Percentiles rank a stretch among this genome's conserved stretches.
phyloP scores from a whole-genome alignment of 1,140 invertebrate species.

The Ips nitidus region DNA sequence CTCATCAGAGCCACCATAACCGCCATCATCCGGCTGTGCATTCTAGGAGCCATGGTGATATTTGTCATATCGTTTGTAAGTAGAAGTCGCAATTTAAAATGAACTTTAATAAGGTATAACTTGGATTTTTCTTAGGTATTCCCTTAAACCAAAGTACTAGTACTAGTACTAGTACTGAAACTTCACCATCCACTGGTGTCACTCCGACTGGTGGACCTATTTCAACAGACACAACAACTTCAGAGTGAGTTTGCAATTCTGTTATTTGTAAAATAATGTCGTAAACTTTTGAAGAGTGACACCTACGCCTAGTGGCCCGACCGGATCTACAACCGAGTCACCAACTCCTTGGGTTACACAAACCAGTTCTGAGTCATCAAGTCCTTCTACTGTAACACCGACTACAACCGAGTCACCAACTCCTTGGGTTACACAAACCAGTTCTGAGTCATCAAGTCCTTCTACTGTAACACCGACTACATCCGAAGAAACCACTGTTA shows the following conservation, averaged over 20 bases:
- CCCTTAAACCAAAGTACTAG: no score
- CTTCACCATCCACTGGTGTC: no score
- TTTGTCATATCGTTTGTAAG: no score
- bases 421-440: no score
- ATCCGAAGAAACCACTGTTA: neutral
- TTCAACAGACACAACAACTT: neutral
- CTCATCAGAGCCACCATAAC: neutral
- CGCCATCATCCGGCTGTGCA: neutral
- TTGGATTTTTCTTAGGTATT: no score
- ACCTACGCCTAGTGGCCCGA: no score
- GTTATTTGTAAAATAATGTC: neutral
- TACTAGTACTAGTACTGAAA: no score
- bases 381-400: neutral
- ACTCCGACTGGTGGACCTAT: no score
- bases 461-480: neutral
- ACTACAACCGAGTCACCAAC: neutral
- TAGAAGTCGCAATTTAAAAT: no score
- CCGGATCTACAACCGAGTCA: no score
- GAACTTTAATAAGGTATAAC: no score
- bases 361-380: neutral
- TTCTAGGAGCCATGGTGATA: neutral
- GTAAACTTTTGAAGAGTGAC: neutral
- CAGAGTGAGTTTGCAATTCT: neutral
- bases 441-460: neutral
- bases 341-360: no score